Evolutionary conservation across 2,797 vertebrate species (phyloP), one percentile per base, ranked within the genome.

Genomic region (Sarcophilus harrisii): DNA sequence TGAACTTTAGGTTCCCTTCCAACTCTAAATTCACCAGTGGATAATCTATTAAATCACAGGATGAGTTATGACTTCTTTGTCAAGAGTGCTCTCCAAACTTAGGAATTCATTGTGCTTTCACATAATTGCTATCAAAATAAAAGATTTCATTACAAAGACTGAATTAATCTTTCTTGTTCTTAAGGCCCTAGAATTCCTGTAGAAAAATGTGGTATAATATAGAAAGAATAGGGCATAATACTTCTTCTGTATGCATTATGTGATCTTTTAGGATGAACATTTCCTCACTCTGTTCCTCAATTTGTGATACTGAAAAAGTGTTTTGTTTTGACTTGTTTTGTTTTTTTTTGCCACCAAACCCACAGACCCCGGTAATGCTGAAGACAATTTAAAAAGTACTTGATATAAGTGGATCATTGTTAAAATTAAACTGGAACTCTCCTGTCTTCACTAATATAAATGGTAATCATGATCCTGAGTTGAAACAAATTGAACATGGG

Each of bases 261-360:
- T 93, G n/a, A 59, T 66, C 93, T 14, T 49, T 57, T 49, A 91
- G 93, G 94, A 29, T 92, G 95, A n/a, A 30, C 38, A 24, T 62
- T 81, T 95, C 45, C 30, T 58, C 92, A 87, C 92, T 92, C 89
- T 93, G 0, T 92, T 92, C 16, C 81, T 94, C 8, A 45, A 9
- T 81, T 92, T 91, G 2, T 73, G 24, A 29, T 18, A 29, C 14
- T 57, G 81, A 54, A 73, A 91, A 58, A 12, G 57, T 57, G 30
- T 95, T 30, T 62, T 62, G 11, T 62, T 62, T 62, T 60, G 8
- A 10, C 29, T 32, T 62, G 3, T 62, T 52, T 52, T 52, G 52
- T 52, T 52, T 52, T 52, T 52, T 94, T 92, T 28, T 81, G 57
- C 27, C 58, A 18, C 94, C n/a, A 91, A 81, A 89, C 57, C 66